Evolutionary conservation across 1,140 invertebrate genomes (phyloP).

Genomic region (Elymnias hypermnestra): DNA sequence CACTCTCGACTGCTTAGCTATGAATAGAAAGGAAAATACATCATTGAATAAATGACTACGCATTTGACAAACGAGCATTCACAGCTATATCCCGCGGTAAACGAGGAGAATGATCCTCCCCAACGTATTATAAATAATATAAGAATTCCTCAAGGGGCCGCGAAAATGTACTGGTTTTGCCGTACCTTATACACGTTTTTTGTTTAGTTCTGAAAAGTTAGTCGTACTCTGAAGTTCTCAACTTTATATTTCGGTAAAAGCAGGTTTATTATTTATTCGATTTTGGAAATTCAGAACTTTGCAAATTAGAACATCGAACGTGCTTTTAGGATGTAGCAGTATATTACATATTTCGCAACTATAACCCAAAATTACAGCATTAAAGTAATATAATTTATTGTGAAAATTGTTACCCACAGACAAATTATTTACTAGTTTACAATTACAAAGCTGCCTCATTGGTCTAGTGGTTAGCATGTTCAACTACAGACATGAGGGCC

Average conservation of each 20-base stretch:
- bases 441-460: too few relatives aligned
- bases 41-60: constrained; percentile 73
- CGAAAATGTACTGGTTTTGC: constrained; percentile 64
- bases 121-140: constrained; percentile 71
- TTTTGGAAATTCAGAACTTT: too few relatives aligned
- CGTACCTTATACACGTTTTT: constrained; percentile 42
- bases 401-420: too few relatives aligned
- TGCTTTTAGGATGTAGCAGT: too few relatives aligned
- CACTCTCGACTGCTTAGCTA: constrained; percentile 40
- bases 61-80: constrained; percentile 74
- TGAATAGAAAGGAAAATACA: constrained; percentile 60
- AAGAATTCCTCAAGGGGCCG: constrained; percentile 56
- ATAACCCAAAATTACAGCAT: too few relatives aligned
- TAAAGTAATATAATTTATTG: too few relatives aligned
- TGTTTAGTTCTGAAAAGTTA: constrained; percentile 34
- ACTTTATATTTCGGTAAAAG: constrained; percentile 10
- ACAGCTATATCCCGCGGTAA: constrained; percentile 65
- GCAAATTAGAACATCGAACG: too few relatives aligned
- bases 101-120: constrained; percentile 70
- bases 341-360: too few relatives aligned
- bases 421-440: too few relatives aligned
- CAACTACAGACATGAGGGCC: too few relatives aligned
- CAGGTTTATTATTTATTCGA: not conserved
- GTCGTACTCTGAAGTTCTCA: constrained; percentile 21
- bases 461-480: too few relatives aligned